Conservation (phyloP, 2,797 vertebrate species). For the Scolopax rusticola region DNA sequence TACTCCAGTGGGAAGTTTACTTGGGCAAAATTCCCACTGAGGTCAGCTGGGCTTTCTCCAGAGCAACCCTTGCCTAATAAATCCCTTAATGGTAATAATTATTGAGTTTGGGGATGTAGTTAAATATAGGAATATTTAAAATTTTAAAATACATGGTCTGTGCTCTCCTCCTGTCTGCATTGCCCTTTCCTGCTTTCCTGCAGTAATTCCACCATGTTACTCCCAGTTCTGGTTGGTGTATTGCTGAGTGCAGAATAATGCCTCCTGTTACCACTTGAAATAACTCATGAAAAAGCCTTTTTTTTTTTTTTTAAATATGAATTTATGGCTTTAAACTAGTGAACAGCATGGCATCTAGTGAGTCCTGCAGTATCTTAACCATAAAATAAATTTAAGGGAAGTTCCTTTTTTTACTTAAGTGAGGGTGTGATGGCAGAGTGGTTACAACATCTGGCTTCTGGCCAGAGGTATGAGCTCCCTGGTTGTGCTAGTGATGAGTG, state of each 20-base stretch:
- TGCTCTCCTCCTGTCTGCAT: background rate
- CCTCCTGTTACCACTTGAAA: background rate
- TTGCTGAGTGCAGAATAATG: background rate
- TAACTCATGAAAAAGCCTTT: background rate
- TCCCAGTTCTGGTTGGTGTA: background rate
- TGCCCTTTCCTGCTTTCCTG: background rate
- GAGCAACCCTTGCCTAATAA: conserved; percentile 22
- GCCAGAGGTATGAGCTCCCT: background rate
- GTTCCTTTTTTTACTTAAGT: background rate
- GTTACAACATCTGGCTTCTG: background rate
- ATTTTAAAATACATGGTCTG: background rate
- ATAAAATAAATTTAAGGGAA: background rate
- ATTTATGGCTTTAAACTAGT: background rate
- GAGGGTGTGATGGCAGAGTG: background rate
- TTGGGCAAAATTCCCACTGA: conserved; percentile 45
- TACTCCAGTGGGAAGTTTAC: conserved; percentile 22
- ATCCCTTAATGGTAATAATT: conserved; percentile 14
- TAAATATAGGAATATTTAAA: conserved; percentile 16
- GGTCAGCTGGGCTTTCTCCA: conserved; percentile 39
- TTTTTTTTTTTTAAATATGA: background rate
- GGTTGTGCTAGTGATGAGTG: fast-evolving
- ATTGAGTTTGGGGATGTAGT: background rate
- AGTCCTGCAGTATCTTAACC: background rate
- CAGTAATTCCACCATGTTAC: background rate
- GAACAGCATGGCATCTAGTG: background rate